These are phyloP conservation scores for Drosophila macrospina DNA, from an alignment of 2,888 invertebrate genomes.

Conservation along the genomic window DNA sequence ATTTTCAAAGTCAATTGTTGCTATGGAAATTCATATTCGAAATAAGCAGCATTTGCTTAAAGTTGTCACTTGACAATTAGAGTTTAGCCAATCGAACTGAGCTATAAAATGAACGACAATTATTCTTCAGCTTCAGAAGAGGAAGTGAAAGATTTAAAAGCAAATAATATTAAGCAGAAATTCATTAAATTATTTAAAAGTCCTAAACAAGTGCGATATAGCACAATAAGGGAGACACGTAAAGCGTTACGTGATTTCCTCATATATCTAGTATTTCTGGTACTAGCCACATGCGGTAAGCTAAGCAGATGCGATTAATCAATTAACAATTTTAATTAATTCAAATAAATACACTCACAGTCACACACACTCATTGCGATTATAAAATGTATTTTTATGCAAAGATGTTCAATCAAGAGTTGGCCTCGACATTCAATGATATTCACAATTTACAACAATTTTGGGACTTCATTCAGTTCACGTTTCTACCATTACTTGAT, in stretches of 20 bases:
- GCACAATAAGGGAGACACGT: slow-evolving; percentile 20
- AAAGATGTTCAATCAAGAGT: not conserved
- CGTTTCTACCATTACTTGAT: slow-evolving; percentile 14
- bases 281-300: slow-evolving; percentile 31
- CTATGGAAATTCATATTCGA: too few relatives aligned
- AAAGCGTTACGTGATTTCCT: not conserved
- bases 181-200: not conserved
- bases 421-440: not conserved
- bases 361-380: slow-evolving; percentile 6
- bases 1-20: too few relatives aligned
- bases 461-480: slow-evolving; percentile 23
- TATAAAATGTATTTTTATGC: slow-evolving; percentile 22
- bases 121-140: not conserved
- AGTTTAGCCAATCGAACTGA: too few relatives aligned
- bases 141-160: not conserved
- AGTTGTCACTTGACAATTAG: not conserved
- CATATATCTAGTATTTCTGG: slow-evolving; percentile 23
- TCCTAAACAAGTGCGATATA: slow-evolving; percentile 24
- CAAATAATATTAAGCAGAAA: not conserved
- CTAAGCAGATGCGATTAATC: not conserved
- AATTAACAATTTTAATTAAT: too few relatives aligned
- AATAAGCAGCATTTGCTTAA: not conserved
- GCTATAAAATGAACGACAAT: not conserved
- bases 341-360: slow-evolving; percentile 17
- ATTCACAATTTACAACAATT: slow-evolving; percentile 10